Conservation (phyloP, 2,888 invertebrate genomes). For the Melolontha melolontha region DNA sequence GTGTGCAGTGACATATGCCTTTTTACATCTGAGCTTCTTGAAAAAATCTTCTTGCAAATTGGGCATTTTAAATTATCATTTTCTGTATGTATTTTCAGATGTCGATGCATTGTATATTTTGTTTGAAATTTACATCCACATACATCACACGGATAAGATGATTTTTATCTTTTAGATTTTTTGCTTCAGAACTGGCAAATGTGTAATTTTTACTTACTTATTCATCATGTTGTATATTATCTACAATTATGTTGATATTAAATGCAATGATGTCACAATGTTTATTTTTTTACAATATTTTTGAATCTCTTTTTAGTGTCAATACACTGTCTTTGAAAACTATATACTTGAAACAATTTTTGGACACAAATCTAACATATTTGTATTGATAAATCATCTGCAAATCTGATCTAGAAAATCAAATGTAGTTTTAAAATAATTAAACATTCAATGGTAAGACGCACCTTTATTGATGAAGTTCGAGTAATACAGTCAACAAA, state of each 20-base stretch:
- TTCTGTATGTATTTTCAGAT: slow-evolving; percentile 52
- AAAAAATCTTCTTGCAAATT: slow-evolving; percentile 52
- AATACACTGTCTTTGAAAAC: slow-evolving; percentile 54
- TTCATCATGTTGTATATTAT: slow-evolving; percentile 7
- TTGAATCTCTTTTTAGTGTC: slow-evolving; percentile 3
- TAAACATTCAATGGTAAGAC: slow-evolving; percentile 24
- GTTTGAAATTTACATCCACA: slow-evolving; percentile 50
- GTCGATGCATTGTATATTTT: slow-evolving; percentile 53
- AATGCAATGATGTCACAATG: slow-evolving; percentile 4
- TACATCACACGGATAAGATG: slow-evolving; percentile 45
- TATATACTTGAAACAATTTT: slow-evolving; percentile 52
- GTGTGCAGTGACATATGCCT: slow-evolving; percentile 56
- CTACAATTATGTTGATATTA: neutral
- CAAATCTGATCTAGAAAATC: slow-evolving; percentile 49
- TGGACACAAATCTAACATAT: slow-evolving; percentile 55
- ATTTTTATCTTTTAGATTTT: neutral
- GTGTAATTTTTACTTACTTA: slow-evolving; percentile 1
- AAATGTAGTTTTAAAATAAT: slow-evolving; percentile 1
- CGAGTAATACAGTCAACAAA: slow-evolving; percentile 50
- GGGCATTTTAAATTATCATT: slow-evolving; percentile 50
- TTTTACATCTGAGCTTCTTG: slow-evolving; percentile 55
- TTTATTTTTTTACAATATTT: slow-evolving; percentile 14
- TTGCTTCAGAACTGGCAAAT: neutral
- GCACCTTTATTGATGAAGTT: slow-evolving; percentile 54
- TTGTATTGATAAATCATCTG: slow-evolving; percentile 52